These are phyloP conservation scores for Zenarchopterus dispar DNA, from an alignment of 2,797 vertebrate genomes.

Conservation along the genomic window DNA sequence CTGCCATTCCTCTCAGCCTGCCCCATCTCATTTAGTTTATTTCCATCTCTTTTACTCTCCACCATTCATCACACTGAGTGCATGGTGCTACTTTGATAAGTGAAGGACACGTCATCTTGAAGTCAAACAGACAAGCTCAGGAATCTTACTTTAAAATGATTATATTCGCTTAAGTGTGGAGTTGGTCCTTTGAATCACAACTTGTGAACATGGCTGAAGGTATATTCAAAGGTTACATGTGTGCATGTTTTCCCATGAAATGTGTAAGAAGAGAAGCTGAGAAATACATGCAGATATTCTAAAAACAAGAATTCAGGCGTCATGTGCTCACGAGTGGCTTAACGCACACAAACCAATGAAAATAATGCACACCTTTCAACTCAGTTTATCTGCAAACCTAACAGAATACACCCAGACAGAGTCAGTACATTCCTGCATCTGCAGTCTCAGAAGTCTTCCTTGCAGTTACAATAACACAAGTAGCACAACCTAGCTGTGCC, in stretches of 20 bases:
- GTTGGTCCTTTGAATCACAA: conserved; percentile 50
- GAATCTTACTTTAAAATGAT: conserved; percentile 63
- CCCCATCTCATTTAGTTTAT: conserved; percentile 45
- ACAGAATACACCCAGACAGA: conserved; percentile 7
- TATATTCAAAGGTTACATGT: conserved; percentile 25
- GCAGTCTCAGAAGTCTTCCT: conserved; percentile 36
- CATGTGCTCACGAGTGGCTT: conserved; percentile 21
- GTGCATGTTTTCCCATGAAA: conserved; percentile 22
- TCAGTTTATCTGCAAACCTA: conserved; percentile 18
- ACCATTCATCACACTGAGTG: conserved; percentile 40
- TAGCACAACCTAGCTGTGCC: conserved; percentile 33
- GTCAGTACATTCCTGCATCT: conserved; percentile 24
- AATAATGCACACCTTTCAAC: conserved; percentile 16
- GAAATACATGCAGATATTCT: conserved; percentile 59
- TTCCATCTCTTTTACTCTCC: conserved; percentile 25
- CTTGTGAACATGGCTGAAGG: conserved; percentile 32
- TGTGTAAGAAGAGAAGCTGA: conserved; percentile 45
- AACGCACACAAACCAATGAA: conserved; percentile 19
- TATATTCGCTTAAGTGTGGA: conserved; percentile 53
- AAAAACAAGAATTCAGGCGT: conserved; percentile 61
- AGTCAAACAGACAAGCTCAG: conserved; percentile 43
- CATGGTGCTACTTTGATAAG: conserved; percentile 39
- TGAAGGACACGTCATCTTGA: conserved; percentile 51
- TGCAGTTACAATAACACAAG: conserved; percentile 36
- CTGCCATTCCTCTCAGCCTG: conserved; percentile 19